Conservation (phyloP, 2,888 invertebrate species). For the Conops quadrifasciatus region DNA sequence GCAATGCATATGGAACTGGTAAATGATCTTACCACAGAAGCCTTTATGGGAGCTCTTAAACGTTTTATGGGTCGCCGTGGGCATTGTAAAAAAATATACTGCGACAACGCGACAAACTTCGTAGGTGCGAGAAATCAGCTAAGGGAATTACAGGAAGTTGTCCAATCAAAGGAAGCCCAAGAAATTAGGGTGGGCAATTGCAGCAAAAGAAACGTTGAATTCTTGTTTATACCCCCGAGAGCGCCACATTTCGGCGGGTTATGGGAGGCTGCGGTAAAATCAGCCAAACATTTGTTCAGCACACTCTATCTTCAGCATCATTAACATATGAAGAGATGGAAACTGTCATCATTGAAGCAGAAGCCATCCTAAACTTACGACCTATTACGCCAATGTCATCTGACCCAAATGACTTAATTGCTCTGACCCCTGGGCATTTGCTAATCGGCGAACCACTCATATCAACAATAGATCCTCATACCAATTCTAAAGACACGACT, state of each 20-base stretch:
- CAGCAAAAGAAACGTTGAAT: neutral
- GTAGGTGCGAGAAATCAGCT: no score
- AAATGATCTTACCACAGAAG: no score
- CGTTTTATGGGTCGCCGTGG: no score
- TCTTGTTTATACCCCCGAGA: neutral
- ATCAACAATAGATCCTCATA: neutral
- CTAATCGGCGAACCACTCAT: neutral
- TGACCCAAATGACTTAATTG: neutral
- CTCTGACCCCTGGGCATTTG: neutral
- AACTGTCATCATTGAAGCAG: constrained; percentile 1
- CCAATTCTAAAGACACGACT: neutral
- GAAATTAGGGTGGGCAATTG: neutral
- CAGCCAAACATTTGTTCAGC: neutral
- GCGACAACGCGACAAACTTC: no score
- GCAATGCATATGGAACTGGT: no score
- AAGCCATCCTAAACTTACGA: neutral
- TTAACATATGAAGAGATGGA: neutral
- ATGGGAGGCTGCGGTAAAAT: constrained; percentile 3
- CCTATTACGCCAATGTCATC: neutral
- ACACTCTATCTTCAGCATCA: neutral
- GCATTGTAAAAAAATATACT: no score
- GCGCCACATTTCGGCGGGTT: neutral
- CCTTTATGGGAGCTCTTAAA: no score
- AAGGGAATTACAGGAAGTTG: no score
- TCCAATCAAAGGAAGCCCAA: neutral